phyloP scores from a whole-genome alignment of 2,113 vertebrate genomes.

The Choloepus hoffmanni region DNA sequence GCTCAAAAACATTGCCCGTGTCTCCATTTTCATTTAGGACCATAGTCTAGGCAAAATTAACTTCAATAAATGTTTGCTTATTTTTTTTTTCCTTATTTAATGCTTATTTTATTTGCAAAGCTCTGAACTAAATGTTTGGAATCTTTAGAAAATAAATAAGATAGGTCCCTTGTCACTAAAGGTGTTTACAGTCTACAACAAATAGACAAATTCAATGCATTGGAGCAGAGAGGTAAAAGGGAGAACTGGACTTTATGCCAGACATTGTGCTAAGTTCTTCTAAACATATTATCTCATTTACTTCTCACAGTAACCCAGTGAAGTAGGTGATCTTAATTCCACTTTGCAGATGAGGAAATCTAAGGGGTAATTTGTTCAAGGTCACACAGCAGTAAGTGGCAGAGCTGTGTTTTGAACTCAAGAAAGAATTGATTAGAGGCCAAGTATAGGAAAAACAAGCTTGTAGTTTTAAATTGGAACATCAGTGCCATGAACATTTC shows the following conservation, averaged over 20 bases:
- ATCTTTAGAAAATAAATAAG: conserved; percentile 1
- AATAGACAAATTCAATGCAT: neutral
- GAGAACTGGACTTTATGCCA: neutral
- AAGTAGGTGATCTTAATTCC: neutral
- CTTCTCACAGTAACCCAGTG: neutral
- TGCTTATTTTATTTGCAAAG: neutral
- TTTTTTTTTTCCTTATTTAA: neutral
- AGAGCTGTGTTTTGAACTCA: conserved; percentile 28
- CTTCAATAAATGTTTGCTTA: neutral
- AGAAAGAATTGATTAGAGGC: neutral
- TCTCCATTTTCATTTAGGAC: neutral
- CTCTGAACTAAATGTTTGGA: neutral
- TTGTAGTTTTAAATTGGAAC: neutral
- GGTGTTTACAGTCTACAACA: neutral
- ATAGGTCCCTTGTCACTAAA: neutral
- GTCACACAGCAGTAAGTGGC: neutral
- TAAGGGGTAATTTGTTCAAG: neutral
- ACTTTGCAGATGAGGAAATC: neutral
- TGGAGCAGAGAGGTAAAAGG: neutral
- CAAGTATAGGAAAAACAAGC: neutral
- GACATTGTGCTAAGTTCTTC: neutral
- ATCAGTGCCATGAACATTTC: neutral
- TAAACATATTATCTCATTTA: neutral
- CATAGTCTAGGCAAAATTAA: neutral
- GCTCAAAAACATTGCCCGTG: neutral